Evolutionary conservation across 92 coral and sea anemone species (phyloP), one percentile per base, ranked within the genome.

Genomic region (Diadumene lineata): DNA sequence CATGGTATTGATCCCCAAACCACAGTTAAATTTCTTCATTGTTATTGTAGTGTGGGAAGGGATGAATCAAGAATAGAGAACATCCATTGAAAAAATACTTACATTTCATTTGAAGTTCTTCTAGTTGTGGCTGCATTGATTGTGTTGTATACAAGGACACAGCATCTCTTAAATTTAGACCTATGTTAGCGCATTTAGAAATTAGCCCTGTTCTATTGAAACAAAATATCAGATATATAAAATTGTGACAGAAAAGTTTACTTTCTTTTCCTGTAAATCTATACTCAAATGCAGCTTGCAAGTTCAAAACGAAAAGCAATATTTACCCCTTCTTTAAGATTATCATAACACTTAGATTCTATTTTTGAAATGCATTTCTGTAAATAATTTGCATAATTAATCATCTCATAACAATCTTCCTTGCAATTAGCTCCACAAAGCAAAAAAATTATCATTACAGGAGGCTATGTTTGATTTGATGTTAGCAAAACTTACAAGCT

Each of bases 241-340:
- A 84, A 53, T 84, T 84, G 46, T 84, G 89, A 46, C 89, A 68
- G 30, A 88, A 71, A 33, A 62, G 68, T 71, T 64, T 84, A 44
- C 72, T 82, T 77, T 86, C 91, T 72, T 86, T 60, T 9, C 91
- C 87, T 23, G 91, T 81, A 28, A 81, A 81, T 74, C 86, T 81
- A 50, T 34, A 81, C 31, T 67, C 63, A 75, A 81, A 75, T 11
- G 61, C 24, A 16, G 23, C 29, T 16, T 21, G 43, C 18, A 50
- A 86, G 77, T 77, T 86, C 82, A 22, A 86, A 28, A 32, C 75
- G 62, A 76, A 81, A 86, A 50, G 60, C 1, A 1, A 69, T 27
- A 46, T 50, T 46, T 1, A 28, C 22, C 1, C 58, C 58, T 7
- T 50, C 74, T 8, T 43, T 23, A 21, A 69, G 25, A 38, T 69